Evolutionary conservation across 2,888 invertebrate genomes (phyloP), one percentile per base, ranked within the genome.

Genomic region (Erebia aethiops): DNA sequence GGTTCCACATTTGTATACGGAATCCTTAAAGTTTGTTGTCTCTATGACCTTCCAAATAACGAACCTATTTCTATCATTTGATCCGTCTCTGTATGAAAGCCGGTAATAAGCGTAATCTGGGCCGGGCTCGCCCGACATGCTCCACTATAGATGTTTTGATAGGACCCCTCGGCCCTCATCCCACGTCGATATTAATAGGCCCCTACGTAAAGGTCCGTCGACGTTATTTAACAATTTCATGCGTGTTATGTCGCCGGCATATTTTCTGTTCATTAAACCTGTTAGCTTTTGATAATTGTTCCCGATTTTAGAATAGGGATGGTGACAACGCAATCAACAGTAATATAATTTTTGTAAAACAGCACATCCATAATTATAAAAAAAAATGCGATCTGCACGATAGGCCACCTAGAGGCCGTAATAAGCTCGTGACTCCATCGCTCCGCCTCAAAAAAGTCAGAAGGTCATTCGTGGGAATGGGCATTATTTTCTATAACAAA

Each of bases 101-200:
- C 57, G 57, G 58, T 18, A 67, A 67, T 67, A 67, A 49, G 49
- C 49, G 54, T 67, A 67, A 67, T 67, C 67, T 67, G 58, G 67
- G 46, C 21, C 26, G 49, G 66, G 58, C 21, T 58, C 49, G 49
- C 11, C 21, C 58, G 58, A 26, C 67, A 58, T 67, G 57, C 49
- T 67, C 35, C 67, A 57, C n/a, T 67, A 58, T 67, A 26, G 67
- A 49, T 46, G 57, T 67, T 67, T 43, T 58, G 57, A 67, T 57
- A 58, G 57, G 67, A 16, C 8, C 67, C 10, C n/a, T 16, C 65
- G 26, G 3, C 67, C 10, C 21, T 16, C 65, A 21, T n/a, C 52
- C 64, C 41, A 16, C 21, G 62, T 21, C 49, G 14, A 49, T 21
- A 49, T 62, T 62, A 62, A 49, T 62, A 62, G 62, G 62, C 62